These are phyloP conservation scores for Gryllus longicercus DNA, from an alignment of 2,888 invertebrate species.

Conservation along the genomic window DNA sequence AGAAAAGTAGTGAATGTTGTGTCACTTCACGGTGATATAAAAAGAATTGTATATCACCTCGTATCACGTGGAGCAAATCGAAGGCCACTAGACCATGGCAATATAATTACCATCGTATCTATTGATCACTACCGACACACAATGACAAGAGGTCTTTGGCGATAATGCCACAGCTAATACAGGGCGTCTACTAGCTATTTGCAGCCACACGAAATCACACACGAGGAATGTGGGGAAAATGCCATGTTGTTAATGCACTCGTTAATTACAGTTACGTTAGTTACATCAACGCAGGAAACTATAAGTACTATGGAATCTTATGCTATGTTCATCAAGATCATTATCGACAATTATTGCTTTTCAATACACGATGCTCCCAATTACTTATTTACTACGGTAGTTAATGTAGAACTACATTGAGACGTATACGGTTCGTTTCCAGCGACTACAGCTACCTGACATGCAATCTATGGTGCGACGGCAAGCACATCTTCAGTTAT, in stretches of 20 bases:
- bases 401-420: background rate
- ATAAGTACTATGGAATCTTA: background rate
- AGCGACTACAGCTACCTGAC: background rate
- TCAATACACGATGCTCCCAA: slow-evolving; percentile 30
- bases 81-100: no score
- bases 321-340: background rate
- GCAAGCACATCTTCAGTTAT: no score
- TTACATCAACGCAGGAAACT: background rate
- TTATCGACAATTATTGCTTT: slow-evolving; percentile 31
- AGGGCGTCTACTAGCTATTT: no score
- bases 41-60: no score
- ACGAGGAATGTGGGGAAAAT: background rate
- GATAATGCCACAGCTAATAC: no score
- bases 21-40: no score
- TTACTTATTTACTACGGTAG: background rate
- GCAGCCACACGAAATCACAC: background rate
- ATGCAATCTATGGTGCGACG: background rate
- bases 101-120: no score
- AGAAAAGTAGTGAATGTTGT: no score
- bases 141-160: no score
- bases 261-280: background rate
- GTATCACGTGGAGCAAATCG: no score
- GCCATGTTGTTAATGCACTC: background rate
- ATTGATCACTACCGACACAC: no score
- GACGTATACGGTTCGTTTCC: background rate